Percentiles rank a stretch among this genome's conserved stretches.
phyloP scores from a whole-genome alignment of 2,797 vertebrate genomes.

The Rhincodon typus region DNA sequence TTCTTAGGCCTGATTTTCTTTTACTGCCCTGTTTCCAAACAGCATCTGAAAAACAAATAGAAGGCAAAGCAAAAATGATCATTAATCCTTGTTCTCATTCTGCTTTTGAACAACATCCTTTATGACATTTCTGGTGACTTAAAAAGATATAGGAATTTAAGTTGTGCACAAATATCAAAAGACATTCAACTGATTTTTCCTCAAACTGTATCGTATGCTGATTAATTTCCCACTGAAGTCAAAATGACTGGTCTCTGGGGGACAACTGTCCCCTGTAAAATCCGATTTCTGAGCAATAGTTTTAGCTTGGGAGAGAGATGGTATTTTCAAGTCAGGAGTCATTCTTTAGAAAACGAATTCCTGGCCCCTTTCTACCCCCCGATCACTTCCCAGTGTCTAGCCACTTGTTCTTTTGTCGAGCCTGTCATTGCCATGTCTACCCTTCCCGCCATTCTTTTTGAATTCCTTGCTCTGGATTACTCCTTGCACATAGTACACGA shows the following conservation, averaged over 20 bases:
- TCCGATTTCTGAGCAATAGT: neutral
- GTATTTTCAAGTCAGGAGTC: neutral
- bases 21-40: neutral
- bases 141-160: neutral
- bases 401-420: neutral
- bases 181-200: neutral
- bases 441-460: neutral
- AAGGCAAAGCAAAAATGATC: neutral
- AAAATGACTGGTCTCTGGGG: no score
- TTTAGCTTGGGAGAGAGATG: neutral
- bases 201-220: neutral
- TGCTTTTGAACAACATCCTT: neutral
- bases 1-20: neutral
- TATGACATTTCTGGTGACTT: neutral
- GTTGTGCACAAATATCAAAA: neutral
- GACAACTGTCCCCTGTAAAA: constrained; percentile 5
- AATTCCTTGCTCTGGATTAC: neutral
- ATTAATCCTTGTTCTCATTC: neutral
- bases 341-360: neutral
- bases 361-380: neutral
- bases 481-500: neutral
- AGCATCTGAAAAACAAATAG: neutral
- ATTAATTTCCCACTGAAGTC: no score
- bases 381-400: neutral
- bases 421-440: neutral